These are phyloP conservation scores for Ptychobarbus kaznakovi DNA, from an alignment of 2,797 vertebrate genomes.

Conservation along the genomic window DNA sequence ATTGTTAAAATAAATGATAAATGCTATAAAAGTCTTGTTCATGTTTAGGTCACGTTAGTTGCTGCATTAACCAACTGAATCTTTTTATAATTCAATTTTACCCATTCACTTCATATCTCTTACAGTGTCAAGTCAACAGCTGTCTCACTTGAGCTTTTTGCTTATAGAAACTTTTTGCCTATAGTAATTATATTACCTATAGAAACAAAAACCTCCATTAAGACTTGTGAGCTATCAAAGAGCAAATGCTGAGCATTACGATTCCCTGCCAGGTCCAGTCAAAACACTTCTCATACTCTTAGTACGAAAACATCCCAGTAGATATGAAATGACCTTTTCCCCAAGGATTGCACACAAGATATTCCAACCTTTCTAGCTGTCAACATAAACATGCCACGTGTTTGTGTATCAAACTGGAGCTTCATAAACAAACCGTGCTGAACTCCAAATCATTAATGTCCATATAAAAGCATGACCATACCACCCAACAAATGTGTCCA, in stretches of 20 bases:
- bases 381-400: neutral
- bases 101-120: neutral
- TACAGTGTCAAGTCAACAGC: neutral
- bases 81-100: neutral
- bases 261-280: neutral
- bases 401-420: neutral
- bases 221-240: neutral
- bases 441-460: neutral
- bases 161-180: no score
- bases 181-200: no score
- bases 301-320: neutral
- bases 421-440: neutral
- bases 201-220: neutral
- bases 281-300: neutral
- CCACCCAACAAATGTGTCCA: neutral
- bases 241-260: neutral
- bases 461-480: neutral
- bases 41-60: neutral
- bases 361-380: neutral
- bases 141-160: neutral
- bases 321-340: slow-evolving; percentile 1
- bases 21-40: neutral
- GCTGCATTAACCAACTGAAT: neutral
- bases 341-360: neutral
- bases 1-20: neutral